Conservation (phyloP, 2,888 invertebrate species). For the Volucella zonaria region DNA sequence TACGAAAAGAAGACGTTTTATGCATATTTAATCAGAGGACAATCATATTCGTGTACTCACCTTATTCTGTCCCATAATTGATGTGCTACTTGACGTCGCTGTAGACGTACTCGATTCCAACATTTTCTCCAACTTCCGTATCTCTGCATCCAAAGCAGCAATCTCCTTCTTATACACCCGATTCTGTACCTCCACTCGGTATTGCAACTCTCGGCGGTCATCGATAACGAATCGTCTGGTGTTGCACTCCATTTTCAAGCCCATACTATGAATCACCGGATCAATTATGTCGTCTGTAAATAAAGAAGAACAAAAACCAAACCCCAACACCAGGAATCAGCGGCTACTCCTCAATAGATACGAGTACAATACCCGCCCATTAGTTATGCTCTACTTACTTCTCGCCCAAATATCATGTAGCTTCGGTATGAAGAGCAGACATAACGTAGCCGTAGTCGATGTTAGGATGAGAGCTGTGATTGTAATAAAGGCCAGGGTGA, state of each 20-base stretch:
- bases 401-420: conserved; percentile 88
- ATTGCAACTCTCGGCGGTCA: conserved; percentile 91
- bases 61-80: conserved; percentile 79
- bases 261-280: conserved; percentile 94
- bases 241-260: conserved; percentile 93
- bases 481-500: conserved; percentile 91
- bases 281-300: conserved; percentile 86
- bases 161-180: conserved; percentile 93
- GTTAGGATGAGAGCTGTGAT: conserved; percentile 92
- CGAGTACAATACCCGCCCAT: background rate
- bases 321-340: conserved; percentile 25
- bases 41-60: conserved; percentile 66
- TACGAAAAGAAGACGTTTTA: conserved; percentile 50
- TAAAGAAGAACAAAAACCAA: conserved; percentile 33
- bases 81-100: conserved; percentile 83
- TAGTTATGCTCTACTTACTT: conserved; percentile 82
- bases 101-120: conserved; percentile 86
- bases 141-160: conserved; percentile 90
- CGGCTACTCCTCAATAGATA: conserved; percentile 14
- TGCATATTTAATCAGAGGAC: background rate
- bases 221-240: conserved; percentile 92
- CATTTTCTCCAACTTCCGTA: conserved; percentile 88
- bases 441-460: conserved; percentile 93
- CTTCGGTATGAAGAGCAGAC: conserved; percentile 94
- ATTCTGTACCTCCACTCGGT: conserved; percentile 95